These are phyloP conservation scores for Drosophila dives DNA, from an alignment of 2,888 invertebrate genomes.

Conservation along the genomic window DNA sequence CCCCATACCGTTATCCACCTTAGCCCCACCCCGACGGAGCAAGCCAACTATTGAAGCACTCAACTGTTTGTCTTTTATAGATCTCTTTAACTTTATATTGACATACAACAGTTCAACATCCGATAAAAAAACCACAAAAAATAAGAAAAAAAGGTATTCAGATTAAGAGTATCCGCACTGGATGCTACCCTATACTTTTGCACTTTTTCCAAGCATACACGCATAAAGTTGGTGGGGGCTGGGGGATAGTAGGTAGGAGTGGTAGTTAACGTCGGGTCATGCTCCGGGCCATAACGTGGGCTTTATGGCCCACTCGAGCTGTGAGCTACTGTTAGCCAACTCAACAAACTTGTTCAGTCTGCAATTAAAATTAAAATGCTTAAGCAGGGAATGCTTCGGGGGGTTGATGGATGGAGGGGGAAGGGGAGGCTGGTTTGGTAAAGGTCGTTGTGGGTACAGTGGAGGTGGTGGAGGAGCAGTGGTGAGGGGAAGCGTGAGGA, in stretches of 20 bases:
- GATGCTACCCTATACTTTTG: slow-evolving; percentile 1
- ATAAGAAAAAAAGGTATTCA: background rate
- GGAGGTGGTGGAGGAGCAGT: slow-evolving; percentile 4
- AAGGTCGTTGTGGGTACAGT: slow-evolving; percentile 37
- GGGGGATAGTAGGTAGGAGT: background rate
- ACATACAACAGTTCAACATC: slow-evolving; percentile 28
- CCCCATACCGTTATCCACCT: background rate
- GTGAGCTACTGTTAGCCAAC: slow-evolving; percentile 52
- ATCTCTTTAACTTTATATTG: slow-evolving; percentile 6
- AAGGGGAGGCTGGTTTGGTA: slow-evolving; percentile 10
- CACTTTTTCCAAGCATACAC: background rate
- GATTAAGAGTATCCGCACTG: background rate
- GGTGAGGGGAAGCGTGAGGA: slow-evolving; percentile 1
- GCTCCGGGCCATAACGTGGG: slow-evolving; percentile 21
- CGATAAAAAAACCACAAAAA: slow-evolving; percentile 5
- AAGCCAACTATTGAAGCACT: background rate
- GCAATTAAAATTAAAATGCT: slow-evolving; percentile 44
- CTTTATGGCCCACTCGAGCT: slow-evolving; percentile 33
- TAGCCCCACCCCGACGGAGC: background rate
- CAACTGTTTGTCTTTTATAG: background rate
- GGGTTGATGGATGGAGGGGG: background rate
- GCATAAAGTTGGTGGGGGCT: background rate
- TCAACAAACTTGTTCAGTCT: slow-evolving; percentile 50
- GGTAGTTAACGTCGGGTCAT: slow-evolving; percentile 13
- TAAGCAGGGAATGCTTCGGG: background rate